Evolutionary conservation across 2,113 vertebrate genomes (phyloP).

Genomic region (Corythoichthys intestinalis): DNA sequence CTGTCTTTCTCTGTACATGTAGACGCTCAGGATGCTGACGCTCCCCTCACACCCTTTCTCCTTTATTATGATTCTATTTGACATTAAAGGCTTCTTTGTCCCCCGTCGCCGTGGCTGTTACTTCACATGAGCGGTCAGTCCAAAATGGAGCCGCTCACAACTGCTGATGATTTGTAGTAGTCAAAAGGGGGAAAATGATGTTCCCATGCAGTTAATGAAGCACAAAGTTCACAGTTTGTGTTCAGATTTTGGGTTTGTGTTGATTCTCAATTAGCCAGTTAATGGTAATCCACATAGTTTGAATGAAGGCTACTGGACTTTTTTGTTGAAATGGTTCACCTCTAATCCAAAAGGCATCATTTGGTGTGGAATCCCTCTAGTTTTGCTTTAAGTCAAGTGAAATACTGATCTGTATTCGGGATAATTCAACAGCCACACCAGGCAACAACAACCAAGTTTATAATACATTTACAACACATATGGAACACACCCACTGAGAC

Average conservation of each 20-base stretch:
- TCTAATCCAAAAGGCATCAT: too few relatives aligned
- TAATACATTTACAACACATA: too few relatives aligned
- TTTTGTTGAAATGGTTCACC: too few relatives aligned
- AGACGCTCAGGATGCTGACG: constrained; percentile 52
- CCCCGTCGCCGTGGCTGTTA: constrained; percentile 80
- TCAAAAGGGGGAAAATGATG: neutral
- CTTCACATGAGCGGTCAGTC: constrained; percentile 86
- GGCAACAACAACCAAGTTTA: too few relatives aligned
- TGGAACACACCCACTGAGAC: too few relatives aligned
- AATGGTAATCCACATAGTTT: too few relatives aligned
- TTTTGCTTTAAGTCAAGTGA: too few relatives aligned
- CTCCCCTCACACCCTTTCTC: constrained; percentile 45
- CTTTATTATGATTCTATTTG: constrained; percentile 68
- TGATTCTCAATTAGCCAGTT: too few relatives aligned
- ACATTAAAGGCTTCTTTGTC: constrained; percentile 73
- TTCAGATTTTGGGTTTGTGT: neutral
- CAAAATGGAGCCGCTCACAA: neutral
- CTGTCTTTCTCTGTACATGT: constrained; percentile 71
- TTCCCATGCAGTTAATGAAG: neutral
- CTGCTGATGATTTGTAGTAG: neutral
- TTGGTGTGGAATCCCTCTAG: too few relatives aligned
- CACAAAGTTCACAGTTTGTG: neutral
- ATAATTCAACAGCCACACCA: too few relatives aligned
- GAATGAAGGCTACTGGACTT: too few relatives aligned
- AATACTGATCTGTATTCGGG: too few relatives aligned